Percentiles rank a stretch among this genome's conserved stretches.
phyloP scores from a whole-genome alignment of 2,797 vertebrate species.

The Jordanella pulchra region DNA sequence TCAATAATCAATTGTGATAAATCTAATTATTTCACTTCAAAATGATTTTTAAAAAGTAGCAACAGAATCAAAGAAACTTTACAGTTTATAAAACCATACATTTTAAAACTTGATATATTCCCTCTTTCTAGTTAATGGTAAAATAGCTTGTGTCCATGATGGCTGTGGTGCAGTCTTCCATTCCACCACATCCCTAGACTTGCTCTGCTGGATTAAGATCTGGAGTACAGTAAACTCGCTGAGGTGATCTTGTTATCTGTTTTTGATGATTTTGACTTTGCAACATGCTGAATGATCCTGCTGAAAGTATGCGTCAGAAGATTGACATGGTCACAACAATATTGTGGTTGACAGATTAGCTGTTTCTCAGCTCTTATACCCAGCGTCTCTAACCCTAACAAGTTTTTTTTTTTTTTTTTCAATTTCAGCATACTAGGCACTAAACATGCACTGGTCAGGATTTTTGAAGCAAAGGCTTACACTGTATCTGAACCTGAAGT shows the following conservation, averaged over 20 bases:
- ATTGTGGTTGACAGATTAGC: no score
- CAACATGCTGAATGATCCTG: not conserved
- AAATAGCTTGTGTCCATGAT: no score
- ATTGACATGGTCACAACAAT: not conserved
- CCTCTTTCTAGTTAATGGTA: no score
- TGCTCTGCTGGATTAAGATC: no score
- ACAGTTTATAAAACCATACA: no score
- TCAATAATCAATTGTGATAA: no score
- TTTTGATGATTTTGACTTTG: not conserved
- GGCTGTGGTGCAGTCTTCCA: conserved; percentile 21
- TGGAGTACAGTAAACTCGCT: not conserved
- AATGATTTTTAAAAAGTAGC: no score
- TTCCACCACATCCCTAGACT: conserved; percentile 35
- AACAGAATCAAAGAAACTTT: no score
- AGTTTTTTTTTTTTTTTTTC: not conserved
- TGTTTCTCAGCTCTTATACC: not conserved
- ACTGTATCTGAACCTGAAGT: not conserved
- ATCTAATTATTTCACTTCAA: no score
- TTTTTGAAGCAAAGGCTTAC: not conserved
- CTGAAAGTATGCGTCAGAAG: not conserved
- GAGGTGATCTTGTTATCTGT: not conserved
- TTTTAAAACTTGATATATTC: no score
- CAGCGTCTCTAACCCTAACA: no score
- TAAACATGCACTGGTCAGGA: no score
- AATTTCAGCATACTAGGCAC: not conserved